Conservation (phyloP, 2,113 vertebrate genomes). For the Pogonocichla stellata region DNA sequence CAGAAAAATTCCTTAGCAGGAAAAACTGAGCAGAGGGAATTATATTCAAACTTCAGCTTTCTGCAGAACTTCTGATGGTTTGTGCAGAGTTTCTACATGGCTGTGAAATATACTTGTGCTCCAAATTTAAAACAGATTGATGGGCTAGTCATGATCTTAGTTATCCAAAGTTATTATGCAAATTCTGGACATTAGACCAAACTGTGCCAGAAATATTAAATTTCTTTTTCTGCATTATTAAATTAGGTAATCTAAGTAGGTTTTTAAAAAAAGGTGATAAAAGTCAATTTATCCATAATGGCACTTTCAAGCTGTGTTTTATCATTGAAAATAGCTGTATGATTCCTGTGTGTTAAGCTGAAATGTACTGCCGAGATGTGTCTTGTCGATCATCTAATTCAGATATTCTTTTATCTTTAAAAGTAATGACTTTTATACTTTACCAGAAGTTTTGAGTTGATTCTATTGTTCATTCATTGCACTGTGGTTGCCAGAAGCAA, state of each 20-base stretch:
- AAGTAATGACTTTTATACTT: accelerated
- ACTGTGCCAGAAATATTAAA: not conserved
- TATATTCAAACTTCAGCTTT: not conserved
- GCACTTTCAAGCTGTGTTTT: not conserved
- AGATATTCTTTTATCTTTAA: not conserved
- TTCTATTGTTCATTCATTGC: not conserved
- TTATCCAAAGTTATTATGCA: not conserved
- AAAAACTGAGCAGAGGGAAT: not conserved
- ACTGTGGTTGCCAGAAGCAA: not conserved
- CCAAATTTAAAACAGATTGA: not conserved
- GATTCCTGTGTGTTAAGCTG: not conserved
- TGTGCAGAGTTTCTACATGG: not conserved
- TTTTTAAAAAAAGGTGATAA: not conserved
- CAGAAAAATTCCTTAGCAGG: not conserved
- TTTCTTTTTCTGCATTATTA: not conserved
- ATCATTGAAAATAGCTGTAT: not conserved
- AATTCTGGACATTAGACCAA: not conserved
- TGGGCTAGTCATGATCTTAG: not conserved
- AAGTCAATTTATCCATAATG: not conserved
- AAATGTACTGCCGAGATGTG: not conserved
- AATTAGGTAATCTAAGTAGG: not conserved
- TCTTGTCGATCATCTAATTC: not conserved
- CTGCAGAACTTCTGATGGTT: not conserved
- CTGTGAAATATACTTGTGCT: not conserved
- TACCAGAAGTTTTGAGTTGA: not conserved